These are phyloP conservation scores for Pinctada fucata DNA, from an alignment of 2,888 invertebrate species.

Conservation along the genomic window DNA sequence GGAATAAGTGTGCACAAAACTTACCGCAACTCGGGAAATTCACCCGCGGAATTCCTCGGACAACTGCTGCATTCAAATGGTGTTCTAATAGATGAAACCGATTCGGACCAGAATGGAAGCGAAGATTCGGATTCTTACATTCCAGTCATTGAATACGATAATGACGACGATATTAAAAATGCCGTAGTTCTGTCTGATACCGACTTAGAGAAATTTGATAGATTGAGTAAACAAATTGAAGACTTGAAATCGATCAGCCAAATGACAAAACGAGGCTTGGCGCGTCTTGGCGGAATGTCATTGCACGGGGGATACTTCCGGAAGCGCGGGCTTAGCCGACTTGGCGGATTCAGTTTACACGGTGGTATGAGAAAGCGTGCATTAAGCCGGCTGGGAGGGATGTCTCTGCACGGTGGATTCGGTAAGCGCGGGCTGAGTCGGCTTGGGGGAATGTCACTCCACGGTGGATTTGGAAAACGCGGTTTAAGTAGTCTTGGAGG, in stretches of 20 bases:
- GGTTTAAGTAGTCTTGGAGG: constrained; percentile 11
- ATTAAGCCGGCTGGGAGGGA: constrained; percentile 9
- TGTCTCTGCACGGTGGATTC: constrained; percentile 6
- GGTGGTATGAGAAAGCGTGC: constrained; percentile 2
- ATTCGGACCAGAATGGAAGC: neutral
- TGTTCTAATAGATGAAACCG: neutral
- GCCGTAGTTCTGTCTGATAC: constrained; percentile 1
- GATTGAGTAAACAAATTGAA: neutral
- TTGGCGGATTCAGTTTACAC: constrained; percentile 14
- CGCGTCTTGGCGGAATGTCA: constrained; percentile 11
- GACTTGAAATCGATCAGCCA: too few species aligned
- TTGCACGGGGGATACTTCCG: constrained; percentile 3
- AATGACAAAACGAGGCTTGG: constrained; percentile 1
- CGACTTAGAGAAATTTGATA: neutral
- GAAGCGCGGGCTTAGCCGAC: constrained; percentile 13
- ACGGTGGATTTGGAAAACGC: constrained; percentile 3
- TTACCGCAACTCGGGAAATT: constrained; percentile 12
- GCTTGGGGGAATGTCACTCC: constrained; percentile 12
- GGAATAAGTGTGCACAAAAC: constrained; percentile 16
- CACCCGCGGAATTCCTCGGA: neutral
- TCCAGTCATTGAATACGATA: neutral
- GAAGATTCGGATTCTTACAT: neutral
- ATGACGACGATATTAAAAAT: neutral
- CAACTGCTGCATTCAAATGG: neutral
- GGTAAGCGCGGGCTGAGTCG: constrained; percentile 3